Base-by-base conservation (phyloP, 1,140 invertebrate species). In the Mya arenaria region DNA sequence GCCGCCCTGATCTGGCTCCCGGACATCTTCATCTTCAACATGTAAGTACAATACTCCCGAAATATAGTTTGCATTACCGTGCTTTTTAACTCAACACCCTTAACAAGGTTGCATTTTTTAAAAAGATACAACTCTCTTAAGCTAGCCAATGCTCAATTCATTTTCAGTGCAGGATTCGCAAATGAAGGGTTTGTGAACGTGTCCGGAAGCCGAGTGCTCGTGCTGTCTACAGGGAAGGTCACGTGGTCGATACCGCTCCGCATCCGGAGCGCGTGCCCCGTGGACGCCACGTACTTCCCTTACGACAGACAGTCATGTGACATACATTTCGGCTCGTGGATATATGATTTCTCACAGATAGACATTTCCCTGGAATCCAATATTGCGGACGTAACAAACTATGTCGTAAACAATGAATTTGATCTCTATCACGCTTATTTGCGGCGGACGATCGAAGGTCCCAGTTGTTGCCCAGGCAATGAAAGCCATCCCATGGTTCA, bases 251-350 rank as follows among this genome's bases (percentile, higher is more conserved):
- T 91, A n/a, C 91, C 91, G 0, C 68, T 92, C 30, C 90, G 91
- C 81, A 86, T 91, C 10, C 88, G 90, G 34, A 91, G 89, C 71
- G 77, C 87, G 34, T 92, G 91, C 75, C 44, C 86, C 2, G 89
- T 92, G 3, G 90, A 91, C 68, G 91, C 91, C 28, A 91, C 87
- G 4, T 92, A 87, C 80, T 92, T 99, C 93, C 98, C 98, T 0
- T 99, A 99, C 91, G 98, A 99, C 94, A 95, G 98, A 92, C 98
- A 99, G 92, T 97, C 96, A 34, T 99, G 98, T 93, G 96, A 97
- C 92, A 98, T 99, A 96, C 98, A 98, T 93, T 99, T 99, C 89
- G 98, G 98, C 4, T 99, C 97, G 0, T 99, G 98, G 99, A 98
- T 97, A 1, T 99, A 99, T 92, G 98, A 99, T 90, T 98, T 98